These are phyloP conservation scores for Plectrocnemia conspersa DNA, from an alignment of 1,140 invertebrate species.

Conservation along the genomic window DNA sequence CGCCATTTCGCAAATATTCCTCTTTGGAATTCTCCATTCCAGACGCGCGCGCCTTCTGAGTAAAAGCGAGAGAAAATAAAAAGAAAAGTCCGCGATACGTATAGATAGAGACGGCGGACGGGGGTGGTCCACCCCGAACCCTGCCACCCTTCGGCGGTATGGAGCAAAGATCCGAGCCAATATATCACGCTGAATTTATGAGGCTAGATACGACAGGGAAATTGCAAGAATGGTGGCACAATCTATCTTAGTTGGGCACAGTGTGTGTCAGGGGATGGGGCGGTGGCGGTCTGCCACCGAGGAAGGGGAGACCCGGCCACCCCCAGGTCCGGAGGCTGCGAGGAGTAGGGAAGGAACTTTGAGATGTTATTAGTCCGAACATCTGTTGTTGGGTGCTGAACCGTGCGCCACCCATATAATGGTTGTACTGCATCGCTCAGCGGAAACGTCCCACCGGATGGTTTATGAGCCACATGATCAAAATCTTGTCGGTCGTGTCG, in stretches of 20 bases:
- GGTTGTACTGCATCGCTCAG: conserved; percentile 18
- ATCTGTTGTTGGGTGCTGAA: conserved; percentile 52
- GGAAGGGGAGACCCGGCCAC: background rate
- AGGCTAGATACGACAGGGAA: conserved; percentile 72
- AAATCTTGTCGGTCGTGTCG: too few relatives aligned
- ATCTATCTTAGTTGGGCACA: conserved; percentile 62
- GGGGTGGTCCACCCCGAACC: conserved; percentile 37
- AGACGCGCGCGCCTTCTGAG: conserved; percentile 11
- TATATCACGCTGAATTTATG: conserved; percentile 71
- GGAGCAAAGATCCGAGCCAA: conserved; percentile 65
- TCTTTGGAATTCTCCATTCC: conserved; percentile 30
- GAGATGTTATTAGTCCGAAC: conserved; percentile 57
- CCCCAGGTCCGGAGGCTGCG: background rate
- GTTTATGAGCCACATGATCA: conserved; percentile 23
- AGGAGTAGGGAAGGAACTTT: conserved; percentile 48
- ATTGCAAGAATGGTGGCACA: conserved; percentile 74
- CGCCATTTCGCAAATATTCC: conserved; percentile 16
- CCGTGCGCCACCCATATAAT: conserved; percentile 36
- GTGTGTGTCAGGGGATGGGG: conserved; percentile 40
- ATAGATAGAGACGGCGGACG: conserved; percentile 37
- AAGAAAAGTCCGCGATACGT: conserved; percentile 28
- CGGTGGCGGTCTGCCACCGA: conserved; percentile 36
- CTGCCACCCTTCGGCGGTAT: conserved; percentile 47
- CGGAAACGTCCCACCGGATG: conserved; percentile 14
- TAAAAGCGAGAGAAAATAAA: conserved; percentile 35